Evolutionary conservation across 2,113 vertebrate species (phyloP).

Genomic region (Glareola pratincola): DNA sequence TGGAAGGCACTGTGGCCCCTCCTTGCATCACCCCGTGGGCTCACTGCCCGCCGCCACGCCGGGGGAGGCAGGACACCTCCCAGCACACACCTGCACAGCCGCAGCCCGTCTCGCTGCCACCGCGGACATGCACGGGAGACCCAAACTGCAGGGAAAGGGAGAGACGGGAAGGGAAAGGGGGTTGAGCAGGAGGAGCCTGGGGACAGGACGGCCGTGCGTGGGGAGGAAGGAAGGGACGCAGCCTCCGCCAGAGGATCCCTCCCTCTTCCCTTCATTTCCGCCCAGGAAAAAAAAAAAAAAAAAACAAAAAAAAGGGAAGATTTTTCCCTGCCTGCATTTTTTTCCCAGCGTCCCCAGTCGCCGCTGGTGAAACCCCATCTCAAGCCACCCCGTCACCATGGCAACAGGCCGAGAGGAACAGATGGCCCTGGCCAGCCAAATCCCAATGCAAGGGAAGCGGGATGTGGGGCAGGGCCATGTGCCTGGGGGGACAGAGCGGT

Average conservation of each 20-base stretch:
- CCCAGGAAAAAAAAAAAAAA: neutral
- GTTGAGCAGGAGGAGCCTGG: neutral
- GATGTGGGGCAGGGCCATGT: neutral
- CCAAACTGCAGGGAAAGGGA: neutral
- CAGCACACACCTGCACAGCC: neutral
- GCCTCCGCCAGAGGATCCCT: neutral
- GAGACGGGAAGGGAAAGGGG: neutral
- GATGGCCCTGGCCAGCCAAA: slow-evolving; percentile 72
- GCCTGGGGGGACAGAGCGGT: neutral
- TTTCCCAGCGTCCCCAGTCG: slow-evolving; percentile 54
- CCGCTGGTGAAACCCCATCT: slow-evolving; percentile 66
- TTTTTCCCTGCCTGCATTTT: slow-evolving; percentile 1
- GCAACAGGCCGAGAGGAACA: slow-evolving; percentile 72
- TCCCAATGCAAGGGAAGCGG: slow-evolving; percentile 48
- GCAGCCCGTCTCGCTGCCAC: neutral
- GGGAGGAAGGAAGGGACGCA: neutral
- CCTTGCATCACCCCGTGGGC: neutral
- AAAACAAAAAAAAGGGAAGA: neutral
- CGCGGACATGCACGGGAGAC: neutral
- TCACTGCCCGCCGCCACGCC: neutral
- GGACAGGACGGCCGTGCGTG: neutral
- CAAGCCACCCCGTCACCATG: slow-evolving; percentile 72
- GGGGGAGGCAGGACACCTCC: neutral
- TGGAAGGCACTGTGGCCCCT: neutral
- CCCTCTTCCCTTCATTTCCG: neutral